Evolutionary conservation across 2,888 invertebrate genomes (phyloP).

Genomic region (Seira musarum): DNA sequence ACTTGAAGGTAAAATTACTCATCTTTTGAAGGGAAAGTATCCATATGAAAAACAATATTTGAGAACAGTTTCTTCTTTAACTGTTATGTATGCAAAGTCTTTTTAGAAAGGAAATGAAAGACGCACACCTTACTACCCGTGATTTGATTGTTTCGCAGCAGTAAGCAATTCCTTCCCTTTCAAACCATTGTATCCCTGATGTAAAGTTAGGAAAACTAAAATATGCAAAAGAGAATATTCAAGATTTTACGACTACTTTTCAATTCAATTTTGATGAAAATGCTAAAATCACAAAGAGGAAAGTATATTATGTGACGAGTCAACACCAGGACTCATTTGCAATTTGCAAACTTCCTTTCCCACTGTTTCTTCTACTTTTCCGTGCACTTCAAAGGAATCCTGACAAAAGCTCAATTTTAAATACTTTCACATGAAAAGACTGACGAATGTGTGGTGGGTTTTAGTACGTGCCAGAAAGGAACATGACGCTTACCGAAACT

Average conservation of each 20-base stretch:
- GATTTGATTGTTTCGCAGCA: slow-evolving; percentile 7
- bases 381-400: slow-evolving; percentile 26
- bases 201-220: too few species aligned
- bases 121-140: slow-evolving; percentile 14
- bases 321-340: slow-evolving; percentile 38
- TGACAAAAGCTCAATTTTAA: slow-evolving; percentile 37
- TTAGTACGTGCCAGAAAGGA: background rate
- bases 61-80: too few species aligned
- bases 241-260: slow-evolving; percentile 8
- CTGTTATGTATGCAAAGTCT: background rate
- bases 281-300: slow-evolving; percentile 32
- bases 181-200: too few species aligned
- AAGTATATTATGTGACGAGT: slow-evolving; percentile 36
- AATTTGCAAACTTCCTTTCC: slow-evolving; percentile 29
- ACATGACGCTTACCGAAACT: too few species aligned
- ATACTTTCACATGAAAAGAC: slow-evolving; percentile 16
- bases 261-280: slow-evolving; percentile 42
- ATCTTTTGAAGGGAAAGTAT: too few species aligned
- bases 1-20: too few species aligned
- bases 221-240: background rate
- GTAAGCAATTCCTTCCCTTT: background rate
- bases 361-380: background rate
- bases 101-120: background rate
- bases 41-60: too few species aligned
- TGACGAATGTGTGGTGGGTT: too few species aligned